Evolutionary conservation across 2,113 vertebrate genomes (phyloP), one percentile per base, ranked within the genome.

Genomic region (Rhizomys pruinosus): DNA sequence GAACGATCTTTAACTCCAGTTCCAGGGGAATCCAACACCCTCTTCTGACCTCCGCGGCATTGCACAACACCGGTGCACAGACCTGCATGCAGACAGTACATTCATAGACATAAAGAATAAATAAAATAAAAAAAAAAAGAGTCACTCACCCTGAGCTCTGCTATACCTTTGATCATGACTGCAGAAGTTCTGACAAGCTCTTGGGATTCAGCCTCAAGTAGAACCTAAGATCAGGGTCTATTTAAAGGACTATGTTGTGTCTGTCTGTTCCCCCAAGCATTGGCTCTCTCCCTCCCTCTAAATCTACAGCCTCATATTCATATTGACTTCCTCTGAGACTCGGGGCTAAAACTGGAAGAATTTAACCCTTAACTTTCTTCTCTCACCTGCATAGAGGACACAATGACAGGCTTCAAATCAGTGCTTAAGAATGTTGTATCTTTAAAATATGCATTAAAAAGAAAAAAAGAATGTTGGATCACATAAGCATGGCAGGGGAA

Each of bases 301-400:
- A n/a, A 5, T 16, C 2, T 17, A 39, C 22, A 89, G 52, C 6
- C 37, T 91, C 23, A 7, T n/a, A 47, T 22, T 79, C 72, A 29
- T 11, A 44, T 6, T 63, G 29, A 25, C 13, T 88, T 86, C 92
- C 95, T 82, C n/a, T 90, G 94, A 93, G 96, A 85, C 55, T 73
- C 0, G 17, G 82, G 22, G 27, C 9, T 64, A 71, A 68, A 63
- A 17, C 22, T 59, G 27, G n/a, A 81, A 59, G 4, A 0, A 73
- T 95, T n/a, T 96, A 96, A 95, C 94, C 42, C 68, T 1, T 80
- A 57, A 55, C 7, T 81, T 87, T 55, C 55, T 23, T 86, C 29
- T 47, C 61, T 82, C 9, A 10, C 52, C 12, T 84, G 22, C 42
- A 37, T 61, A 64, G 4, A 64, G 27, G 27, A 66, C 61, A 93